phyloP scores from a whole-genome alignment of 2,888 invertebrate genomes.

The Pammene fasciana region DNA sequence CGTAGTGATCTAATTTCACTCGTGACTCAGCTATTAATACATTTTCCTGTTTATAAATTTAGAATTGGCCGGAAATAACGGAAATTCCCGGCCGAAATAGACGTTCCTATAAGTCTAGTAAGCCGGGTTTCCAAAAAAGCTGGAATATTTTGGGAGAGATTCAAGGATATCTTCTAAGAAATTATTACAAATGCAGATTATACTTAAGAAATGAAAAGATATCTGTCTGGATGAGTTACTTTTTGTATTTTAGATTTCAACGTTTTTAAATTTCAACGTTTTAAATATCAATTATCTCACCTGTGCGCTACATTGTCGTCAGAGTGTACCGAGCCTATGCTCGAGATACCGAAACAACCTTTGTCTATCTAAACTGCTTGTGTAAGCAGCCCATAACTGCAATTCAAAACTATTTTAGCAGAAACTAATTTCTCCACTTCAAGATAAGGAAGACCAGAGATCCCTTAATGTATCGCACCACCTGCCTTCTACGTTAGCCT shows the following conservation, averaged over 20 bases:
- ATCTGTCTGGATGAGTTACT: no score
- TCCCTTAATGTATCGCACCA: slow-evolving; percentile 49
- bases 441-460: slow-evolving; percentile 33
- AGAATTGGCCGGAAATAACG: slow-evolving; percentile 22
- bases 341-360: background rate
- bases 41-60: slow-evolving; percentile 29
- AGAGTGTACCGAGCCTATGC: no score
- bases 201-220: no score
- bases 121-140: slow-evolving; percentile 6
- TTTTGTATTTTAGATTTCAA: no score
- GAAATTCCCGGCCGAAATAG: slow-evolving; percentile 27
- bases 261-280: background rate
- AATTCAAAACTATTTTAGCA: slow-evolving; percentile 19
- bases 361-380: background rate
- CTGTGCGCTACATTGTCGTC: background rate
- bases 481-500: slow-evolving; percentile 68
- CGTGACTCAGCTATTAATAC: slow-evolving; percentile 25
- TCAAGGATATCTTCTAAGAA: slow-evolving; percentile 5
- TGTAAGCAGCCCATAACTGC: background rate
- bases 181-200: background rate
- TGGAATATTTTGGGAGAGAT: slow-evolving; percentile 11
- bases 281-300: background rate
- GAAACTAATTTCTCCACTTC: slow-evolving; percentile 26
- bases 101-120: slow-evolving; percentile 6
- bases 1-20: slow-evolving; percentile 21